Percentiles rank a stretch among this genome's conserved stretches.
These are phyloP conservation scores for Aphaenogaster floridana DNA, from an alignment of 1,140 invertebrate genomes.

Conservation along the genomic window DNA sequence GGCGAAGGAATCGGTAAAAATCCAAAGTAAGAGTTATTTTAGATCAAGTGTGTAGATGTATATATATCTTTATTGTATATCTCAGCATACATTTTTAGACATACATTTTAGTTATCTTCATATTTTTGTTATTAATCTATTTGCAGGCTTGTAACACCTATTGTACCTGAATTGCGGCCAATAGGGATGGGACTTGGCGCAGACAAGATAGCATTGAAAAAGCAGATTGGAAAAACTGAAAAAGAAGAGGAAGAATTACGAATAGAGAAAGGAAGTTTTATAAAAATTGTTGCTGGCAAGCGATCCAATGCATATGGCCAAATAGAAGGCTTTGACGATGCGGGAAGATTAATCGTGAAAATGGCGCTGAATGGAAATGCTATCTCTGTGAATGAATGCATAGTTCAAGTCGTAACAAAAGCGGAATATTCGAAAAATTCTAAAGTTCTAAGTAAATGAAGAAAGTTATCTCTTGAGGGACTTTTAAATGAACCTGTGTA, in stretches of 20 bases:
- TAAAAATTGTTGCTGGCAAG: slow-evolving; percentile 91
- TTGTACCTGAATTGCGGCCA: slow-evolving; percentile 90
- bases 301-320: slow-evolving; percentile 93
- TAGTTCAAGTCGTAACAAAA: slow-evolving; percentile 92
- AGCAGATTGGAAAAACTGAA: slow-evolving; percentile 85
- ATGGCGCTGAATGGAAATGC: slow-evolving; percentile 90
- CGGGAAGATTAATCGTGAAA: slow-evolving; percentile 93
- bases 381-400: slow-evolving; percentile 92
- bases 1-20: slow-evolving; percentile 90
- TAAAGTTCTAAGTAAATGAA: slow-evolving; percentile 90
- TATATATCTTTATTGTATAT: slow-evolving; percentile 9
- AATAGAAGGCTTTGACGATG: slow-evolving; percentile 95
- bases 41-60: neutral
- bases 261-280: slow-evolving; percentile 90
- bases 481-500: slow-evolving; percentile 74
- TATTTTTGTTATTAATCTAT: slow-evolving; percentile 53
- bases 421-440: slow-evolving; percentile 93
- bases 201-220: slow-evolving; percentile 89
- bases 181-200: slow-evolving; percentile 97
- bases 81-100: neutral
- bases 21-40: slow-evolving; percentile 85
- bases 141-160: slow-evolving; percentile 86
- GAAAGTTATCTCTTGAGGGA: slow-evolving; percentile 59
- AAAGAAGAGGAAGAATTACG: slow-evolving; percentile 89
- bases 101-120: neutral